Evolutionary conservation across 1,140 invertebrate species (phyloP).

Genomic region (Drosophila navojoa): DNA sequence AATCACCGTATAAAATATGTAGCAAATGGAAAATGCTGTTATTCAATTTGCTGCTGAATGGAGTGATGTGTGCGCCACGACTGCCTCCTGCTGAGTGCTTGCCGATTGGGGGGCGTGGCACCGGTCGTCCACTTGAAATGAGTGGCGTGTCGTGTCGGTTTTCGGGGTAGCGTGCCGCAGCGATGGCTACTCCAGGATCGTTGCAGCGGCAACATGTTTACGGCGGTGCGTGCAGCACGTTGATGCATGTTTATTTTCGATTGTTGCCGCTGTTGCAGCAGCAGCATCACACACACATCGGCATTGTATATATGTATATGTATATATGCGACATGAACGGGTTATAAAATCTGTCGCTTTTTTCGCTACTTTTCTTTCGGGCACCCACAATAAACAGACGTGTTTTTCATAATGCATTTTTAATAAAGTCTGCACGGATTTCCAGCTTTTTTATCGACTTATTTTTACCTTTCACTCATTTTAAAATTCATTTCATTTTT

Average conservation of each 20-base stretch:
- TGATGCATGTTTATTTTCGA: constrained; percentile 71
- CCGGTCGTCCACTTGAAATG: constrained; percentile 57
- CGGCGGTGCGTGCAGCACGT: constrained; percentile 65
- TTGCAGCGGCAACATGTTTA: constrained; percentile 64
- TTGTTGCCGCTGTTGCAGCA: constrained; percentile 56
- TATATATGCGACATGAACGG: constrained; percentile 14
- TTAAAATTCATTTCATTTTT: constrained; percentile 40
- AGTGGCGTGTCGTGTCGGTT: constrained; percentile 68
- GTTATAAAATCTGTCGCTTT: constrained; percentile 60
- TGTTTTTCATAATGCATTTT: constrained; percentile 76
- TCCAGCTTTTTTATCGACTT: constrained; percentile 5
- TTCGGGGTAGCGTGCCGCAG: constrained; percentile 49
- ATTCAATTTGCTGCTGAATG: constrained; percentile 76
- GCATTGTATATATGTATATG: constrained; percentile 4
- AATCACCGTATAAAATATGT: constrained; percentile 70
- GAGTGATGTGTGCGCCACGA: constrained; percentile 47
- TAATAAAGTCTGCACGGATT: constrained; percentile 57
- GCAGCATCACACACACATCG: neutral
- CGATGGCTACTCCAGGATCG: constrained; percentile 45
- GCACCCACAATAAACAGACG: constrained; percentile 61
- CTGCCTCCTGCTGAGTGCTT: constrained; percentile 3
- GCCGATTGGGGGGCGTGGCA: constrained; percentile 1
- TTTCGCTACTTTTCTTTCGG: constrained; percentile 46
- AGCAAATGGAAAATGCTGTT: constrained; percentile 73
- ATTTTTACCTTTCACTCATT: constrained; percentile 16